Evolutionary conservation across 2,797 vertebrate genomes (phyloP).

Genomic region (Peromyscus attwateri): DNA sequence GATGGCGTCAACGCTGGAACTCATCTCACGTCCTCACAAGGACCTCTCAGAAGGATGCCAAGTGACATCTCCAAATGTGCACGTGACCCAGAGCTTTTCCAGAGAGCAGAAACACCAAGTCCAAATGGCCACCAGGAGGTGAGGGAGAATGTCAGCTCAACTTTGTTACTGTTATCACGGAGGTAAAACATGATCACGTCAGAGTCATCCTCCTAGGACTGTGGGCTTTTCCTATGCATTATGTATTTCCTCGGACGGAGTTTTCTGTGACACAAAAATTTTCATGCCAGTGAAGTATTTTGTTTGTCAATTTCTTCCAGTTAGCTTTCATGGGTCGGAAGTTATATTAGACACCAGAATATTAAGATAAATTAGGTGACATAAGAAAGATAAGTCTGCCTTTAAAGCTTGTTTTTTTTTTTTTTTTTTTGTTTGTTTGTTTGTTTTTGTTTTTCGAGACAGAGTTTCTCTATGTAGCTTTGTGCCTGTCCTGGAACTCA

Average conservation of each 20-base stretch:
- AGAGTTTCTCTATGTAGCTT: too few relatives aligned
- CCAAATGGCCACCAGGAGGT: background rate
- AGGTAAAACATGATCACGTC: background rate
- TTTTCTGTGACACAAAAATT: background rate
- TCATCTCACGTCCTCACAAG: background rate
- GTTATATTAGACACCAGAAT: background rate
- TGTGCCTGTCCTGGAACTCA: too few relatives aligned
- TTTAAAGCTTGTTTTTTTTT: background rate
- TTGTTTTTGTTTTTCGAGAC: too few relatives aligned
- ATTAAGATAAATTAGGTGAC: constrained; percentile 21
- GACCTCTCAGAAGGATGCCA: background rate
- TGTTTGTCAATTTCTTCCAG: background rate
- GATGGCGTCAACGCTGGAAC: background rate
- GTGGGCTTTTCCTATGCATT: background rate
- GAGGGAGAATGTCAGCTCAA: background rate
- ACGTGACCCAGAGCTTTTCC: background rate
- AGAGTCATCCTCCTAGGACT: background rate
- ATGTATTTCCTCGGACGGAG: background rate
- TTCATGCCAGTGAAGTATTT: constrained; percentile 17
- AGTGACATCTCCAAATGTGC: background rate
- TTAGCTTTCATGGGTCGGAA: constrained; percentile 3
- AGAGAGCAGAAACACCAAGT: background rate
- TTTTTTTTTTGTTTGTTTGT: too few relatives aligned
- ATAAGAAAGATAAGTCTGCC: background rate
- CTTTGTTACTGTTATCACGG: background rate